phyloP scores from a whole-genome alignment of 2,797 vertebrate genomes.

The Coreius guichenoti region DNA sequence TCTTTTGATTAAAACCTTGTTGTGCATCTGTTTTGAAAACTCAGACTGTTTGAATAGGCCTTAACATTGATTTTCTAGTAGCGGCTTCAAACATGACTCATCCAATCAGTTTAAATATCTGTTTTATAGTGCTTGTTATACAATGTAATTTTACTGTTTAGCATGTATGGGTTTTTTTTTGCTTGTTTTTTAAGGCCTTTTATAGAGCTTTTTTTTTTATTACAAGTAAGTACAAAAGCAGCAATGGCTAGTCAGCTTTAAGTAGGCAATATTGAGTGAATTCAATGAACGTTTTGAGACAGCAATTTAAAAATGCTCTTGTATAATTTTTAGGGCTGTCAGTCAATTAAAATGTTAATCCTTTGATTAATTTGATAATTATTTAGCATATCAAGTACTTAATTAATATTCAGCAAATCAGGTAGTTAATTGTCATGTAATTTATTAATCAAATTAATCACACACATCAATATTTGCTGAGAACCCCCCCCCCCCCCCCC shows the following conservation, averaged over 20 bases:
- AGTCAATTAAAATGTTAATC: slow-evolving; percentile 21
- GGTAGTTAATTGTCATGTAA: slow-evolving; percentile 29
- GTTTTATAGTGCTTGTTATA: not conserved
- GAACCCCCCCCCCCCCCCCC: not conserved
- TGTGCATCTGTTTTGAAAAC: not conserved
- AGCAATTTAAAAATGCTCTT: not conserved
- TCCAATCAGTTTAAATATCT: not conserved
- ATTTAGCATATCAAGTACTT: slow-evolving; percentile 23
- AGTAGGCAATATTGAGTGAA: not conserved
- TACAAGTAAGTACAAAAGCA: not conserved
- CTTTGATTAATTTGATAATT: slow-evolving; percentile 17
- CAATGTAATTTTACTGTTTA: not conserved
- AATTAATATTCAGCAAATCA: slow-evolving; percentile 28
- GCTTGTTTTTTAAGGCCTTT: not conserved
- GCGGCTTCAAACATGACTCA: not conserved
- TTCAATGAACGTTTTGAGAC: not conserved
- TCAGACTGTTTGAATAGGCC: not conserved
- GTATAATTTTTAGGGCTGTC: slow-evolving; percentile 21
- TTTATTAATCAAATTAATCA: slow-evolving; percentile 10
- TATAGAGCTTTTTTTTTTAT: not conserved
- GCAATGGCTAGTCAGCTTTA: not conserved
- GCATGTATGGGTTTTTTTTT: not conserved
- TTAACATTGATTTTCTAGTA: not conserved
- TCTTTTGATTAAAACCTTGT: not conserved
- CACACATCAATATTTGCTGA: slow-evolving; percentile 4